Conservation (phyloP, 2,888 invertebrate species). For the Mesorhabditis belari region DNA sequence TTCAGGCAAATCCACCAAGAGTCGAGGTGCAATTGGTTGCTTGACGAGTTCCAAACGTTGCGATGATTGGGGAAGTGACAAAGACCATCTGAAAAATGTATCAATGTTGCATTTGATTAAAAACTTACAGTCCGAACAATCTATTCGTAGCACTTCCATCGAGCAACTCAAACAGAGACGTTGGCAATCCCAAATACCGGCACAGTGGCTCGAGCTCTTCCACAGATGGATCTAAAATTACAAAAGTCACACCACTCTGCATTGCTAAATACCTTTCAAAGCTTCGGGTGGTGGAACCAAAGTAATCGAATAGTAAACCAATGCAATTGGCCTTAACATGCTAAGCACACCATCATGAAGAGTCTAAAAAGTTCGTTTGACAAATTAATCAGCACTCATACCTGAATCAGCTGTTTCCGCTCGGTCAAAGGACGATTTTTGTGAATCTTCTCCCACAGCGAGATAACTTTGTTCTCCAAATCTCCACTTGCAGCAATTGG, state of each 20-base stretch:
- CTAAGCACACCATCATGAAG: constrained; percentile 57
- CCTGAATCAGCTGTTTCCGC: too few species aligned
- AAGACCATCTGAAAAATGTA: constrained; percentile 15
- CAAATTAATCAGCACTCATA: too few species aligned
- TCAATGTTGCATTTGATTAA: not conserved
- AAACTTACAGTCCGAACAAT: constrained; percentile 35
- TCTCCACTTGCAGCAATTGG: constrained; percentile 38
- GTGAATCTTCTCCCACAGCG: too few species aligned
- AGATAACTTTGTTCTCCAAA: too few species aligned
- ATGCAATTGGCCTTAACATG: constrained; percentile 79
- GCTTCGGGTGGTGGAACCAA: constrained; percentile 73
- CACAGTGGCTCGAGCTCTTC: constrained; percentile 81
- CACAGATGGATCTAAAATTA: constrained; percentile 63
- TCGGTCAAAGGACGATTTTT: too few species aligned
- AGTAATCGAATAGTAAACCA: constrained; percentile 85
- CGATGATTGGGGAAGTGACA: constrained; percentile 12
- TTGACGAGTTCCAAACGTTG: constrained; percentile 12
- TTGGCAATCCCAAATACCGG: constrained; percentile 62
- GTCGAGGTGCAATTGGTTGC: constrained; percentile 31
- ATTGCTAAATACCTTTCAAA: constrained; percentile 34
- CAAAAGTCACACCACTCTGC: not conserved
- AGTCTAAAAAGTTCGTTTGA: constrained; percentile 3
- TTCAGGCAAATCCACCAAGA: constrained; percentile 72
- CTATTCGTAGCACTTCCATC: constrained; percentile 28
- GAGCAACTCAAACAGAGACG: constrained; percentile 35